Base-by-base conservation (phyloP, 2,113 vertebrate genomes). In the Eclectus roratus region DNA sequence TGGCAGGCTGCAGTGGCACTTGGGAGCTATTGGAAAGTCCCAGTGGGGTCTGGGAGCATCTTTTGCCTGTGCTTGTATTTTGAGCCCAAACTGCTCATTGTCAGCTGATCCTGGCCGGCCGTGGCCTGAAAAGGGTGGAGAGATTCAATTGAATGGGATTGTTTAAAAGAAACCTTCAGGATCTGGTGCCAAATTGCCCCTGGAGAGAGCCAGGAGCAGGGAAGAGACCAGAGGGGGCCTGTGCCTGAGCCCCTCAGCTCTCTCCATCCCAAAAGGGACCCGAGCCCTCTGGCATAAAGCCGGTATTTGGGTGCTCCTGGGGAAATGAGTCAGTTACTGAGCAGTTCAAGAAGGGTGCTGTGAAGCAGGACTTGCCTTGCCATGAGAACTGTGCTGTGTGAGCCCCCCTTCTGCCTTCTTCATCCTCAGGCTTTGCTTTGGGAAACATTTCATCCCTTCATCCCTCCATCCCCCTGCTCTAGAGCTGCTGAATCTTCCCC, bases 61-160 rank as follows among this genome's bases (percentile, higher is more conserved):
- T 81, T 94, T 43, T 89, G 91, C 80, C 94, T 52, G 52, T 92
- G 80, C 77, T 84, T 76, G 93, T 69, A 17, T 52, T 84, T 91
- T 39, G 10, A 85, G 84, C 37, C 65, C 73, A 31, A 35, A 61
- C 52, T 91, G 65, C 79, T 95, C 52, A 13, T 18, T 21, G 56
- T 84, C 95, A 94, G 91, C 91, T 95, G 89, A 69, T 81, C 70
- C 66, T 47, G 63, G 84, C 86, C 73, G n/a, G 93, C 17, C 37
- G 61, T 10, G 16, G 70, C 93, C 87, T 94, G 89, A 53, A 65
- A 92, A 88, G 85, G 84, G 74, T 53, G 91, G 78, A 72, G 89
- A 91, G 56, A 15, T n/a, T 58, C 15, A 35, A 58, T 58, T 7
- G 23, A 58, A 35, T 35, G 56, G 56, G 33, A 9, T 35, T 35